Conservation (phyloP, 2,888 invertebrate genomes). For the Luperina nickerlii region DNA sequence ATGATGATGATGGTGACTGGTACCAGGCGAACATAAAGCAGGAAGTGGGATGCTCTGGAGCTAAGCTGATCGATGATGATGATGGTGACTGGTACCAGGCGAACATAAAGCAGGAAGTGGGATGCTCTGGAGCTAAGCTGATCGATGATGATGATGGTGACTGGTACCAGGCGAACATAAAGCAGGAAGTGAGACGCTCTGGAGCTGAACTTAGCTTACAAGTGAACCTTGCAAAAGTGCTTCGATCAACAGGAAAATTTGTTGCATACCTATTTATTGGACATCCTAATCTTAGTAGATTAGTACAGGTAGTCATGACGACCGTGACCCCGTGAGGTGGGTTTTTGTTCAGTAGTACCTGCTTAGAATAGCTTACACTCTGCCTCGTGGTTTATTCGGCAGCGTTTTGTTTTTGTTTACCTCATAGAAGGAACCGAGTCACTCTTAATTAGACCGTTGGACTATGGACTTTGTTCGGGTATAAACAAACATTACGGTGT, state of each 20-base stretch:
- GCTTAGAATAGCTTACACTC: neutral
- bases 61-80: no score
- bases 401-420: neutral
- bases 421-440: neutral
- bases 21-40: no score
- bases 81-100: no score
- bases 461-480: constrained; percentile 14
- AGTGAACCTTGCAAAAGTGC: neutral
- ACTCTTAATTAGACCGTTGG: neutral
- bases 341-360: neutral
- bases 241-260: neutral
- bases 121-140: no score
- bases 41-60: no score
- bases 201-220: neutral
- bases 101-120: no score
- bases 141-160: no score
- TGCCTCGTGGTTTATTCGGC: neutral
- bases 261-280: no score
- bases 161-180: no score
- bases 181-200: no score
- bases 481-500: neutral
- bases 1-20: no score
- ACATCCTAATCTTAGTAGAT: no score
- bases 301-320: neutral
- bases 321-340: neutral